Percentiles rank a stretch among this genome's conserved stretches.
Evolutionary conservation across 2,113 vertebrate species (phyloP).

Genomic region (Chrysochloris asiatica): DNA sequence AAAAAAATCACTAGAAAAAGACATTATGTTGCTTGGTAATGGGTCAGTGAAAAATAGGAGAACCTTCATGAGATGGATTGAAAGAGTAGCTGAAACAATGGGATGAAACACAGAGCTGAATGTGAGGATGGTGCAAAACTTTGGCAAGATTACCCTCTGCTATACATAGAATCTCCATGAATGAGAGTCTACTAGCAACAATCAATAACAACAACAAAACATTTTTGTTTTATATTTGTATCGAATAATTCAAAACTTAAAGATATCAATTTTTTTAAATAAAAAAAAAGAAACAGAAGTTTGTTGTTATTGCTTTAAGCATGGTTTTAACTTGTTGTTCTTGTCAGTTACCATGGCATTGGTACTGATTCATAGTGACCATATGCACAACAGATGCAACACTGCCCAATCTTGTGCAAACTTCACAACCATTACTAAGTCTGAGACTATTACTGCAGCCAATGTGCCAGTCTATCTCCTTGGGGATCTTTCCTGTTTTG

Average conservation of each 20-base stretch:
- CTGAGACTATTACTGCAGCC: not conserved
- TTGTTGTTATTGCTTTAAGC: too few species aligned
- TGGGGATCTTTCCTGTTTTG: not conserved
- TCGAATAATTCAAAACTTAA: not conserved
- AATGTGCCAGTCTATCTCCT: not conserved
- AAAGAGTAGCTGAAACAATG: too few species aligned
- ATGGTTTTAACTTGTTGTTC: too few species aligned
- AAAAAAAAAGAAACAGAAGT: not conserved
- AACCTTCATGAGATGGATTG: too few species aligned
- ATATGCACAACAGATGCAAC: not conserved
- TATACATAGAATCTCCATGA: not conserved
- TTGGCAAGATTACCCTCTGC: too few species aligned
- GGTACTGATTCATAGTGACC: not conserved
- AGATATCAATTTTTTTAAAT: not conserved
- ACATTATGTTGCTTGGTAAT: too few species aligned
- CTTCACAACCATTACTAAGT: not conserved
- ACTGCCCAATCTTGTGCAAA: not conserved
- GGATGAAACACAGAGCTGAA: too few species aligned
- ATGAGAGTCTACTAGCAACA: not conserved
- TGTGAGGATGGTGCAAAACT: too few species aligned
- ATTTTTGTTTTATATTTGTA: not conserved
- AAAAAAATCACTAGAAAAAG: too few species aligned
- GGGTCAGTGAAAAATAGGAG: too few species aligned
- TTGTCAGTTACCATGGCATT: not conserved
- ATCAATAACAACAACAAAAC: not conserved